Evolutionary conservation across 2,888 invertebrate genomes (phyloP).

Genomic region (Tachina lurida): DNA sequence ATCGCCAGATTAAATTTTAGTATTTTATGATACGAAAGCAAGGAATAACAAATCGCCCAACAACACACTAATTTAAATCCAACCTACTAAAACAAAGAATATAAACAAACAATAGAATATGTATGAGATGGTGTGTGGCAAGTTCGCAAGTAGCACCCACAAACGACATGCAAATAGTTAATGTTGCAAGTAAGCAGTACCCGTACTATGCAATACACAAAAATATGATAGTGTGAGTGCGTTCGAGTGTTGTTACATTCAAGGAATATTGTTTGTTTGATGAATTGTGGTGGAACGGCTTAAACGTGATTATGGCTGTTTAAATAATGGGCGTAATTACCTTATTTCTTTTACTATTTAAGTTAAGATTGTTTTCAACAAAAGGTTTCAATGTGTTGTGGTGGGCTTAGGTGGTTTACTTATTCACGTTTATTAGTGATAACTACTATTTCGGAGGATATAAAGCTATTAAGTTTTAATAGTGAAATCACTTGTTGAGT

Average conservation of each 20-base stretch:
- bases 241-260: slow-evolving; percentile 46
- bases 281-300: slow-evolving; percentile 74
- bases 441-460: neutral
- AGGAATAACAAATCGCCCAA: slow-evolving; percentile 21
- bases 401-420: slow-evolving; percentile 51
- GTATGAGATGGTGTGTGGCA: slow-evolving; percentile 37
- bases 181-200: slow-evolving; percentile 52
- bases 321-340: slow-evolving; percentile 69
- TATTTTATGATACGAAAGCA: slow-evolving; percentile 45
- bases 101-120: slow-evolving; percentile 46
- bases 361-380: slow-evolving; percentile 48
- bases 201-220: neutral
- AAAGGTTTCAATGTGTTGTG: slow-evolving; percentile 43
- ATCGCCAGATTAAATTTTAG: slow-evolving; percentile 52
- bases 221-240: neutral
- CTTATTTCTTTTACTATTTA: slow-evolving; percentile 55
- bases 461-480: slow-evolving; percentile 15
- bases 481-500: slow-evolving; percentile 10
- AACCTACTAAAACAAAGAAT: slow-evolving; percentile 9
- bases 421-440: slow-evolving; percentile 7
- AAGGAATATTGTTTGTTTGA: slow-evolving; percentile 76
- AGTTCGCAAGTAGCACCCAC: slow-evolving; percentile 67
- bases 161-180: slow-evolving; percentile 70
- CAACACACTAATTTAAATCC: slow-evolving; percentile 38
- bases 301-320: slow-evolving; percentile 67